Conservation (phyloP, 2,113 vertebrate genomes). For the Campylomormyrus tamandua region DNA sequence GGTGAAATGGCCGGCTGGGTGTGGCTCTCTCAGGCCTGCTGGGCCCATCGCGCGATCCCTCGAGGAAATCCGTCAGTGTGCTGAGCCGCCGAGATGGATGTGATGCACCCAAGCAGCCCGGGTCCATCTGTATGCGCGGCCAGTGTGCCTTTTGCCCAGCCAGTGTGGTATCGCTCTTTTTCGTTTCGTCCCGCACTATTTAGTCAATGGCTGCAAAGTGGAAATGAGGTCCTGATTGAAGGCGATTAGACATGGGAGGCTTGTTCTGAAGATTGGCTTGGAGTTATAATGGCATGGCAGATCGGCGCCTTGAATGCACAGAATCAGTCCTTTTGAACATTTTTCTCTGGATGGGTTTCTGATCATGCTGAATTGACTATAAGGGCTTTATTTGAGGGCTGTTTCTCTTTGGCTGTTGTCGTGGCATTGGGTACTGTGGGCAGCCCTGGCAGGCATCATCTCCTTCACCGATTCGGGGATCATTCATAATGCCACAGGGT, state of each 20-base stretch:
- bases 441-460: not conserved
- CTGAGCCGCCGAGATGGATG: not conserved
- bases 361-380: not conserved
- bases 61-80: not conserved
- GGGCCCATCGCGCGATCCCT: not conserved
- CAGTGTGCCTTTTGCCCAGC: conserved; percentile 14
- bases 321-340: not conserved
- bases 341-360: not conserved
- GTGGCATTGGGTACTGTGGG: not conserved
- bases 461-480: not conserved
- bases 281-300: not conserved
- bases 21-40: not conserved
- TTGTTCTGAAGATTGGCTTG: conserved; percentile 28
- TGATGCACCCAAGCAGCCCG: conserved; percentile 21
- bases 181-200: conserved; percentile 1
- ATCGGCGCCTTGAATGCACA: not conserved
- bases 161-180: conserved; percentile 11
- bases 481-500: not conserved
- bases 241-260: conserved; percentile 32
- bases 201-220: conserved; percentile 16
- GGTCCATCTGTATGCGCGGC: conserved; percentile 11
- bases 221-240: conserved; percentile 23
- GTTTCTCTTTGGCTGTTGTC: not conserved
- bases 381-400: not conserved
- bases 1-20: not conserved